Percentiles rank a stretch among this genome's conserved stretches.
These are phyloP conservation scores for Ancistrus triradiatus DNA, from an alignment of 2,113 vertebrate genomes.

Conservation along the genomic window DNA sequence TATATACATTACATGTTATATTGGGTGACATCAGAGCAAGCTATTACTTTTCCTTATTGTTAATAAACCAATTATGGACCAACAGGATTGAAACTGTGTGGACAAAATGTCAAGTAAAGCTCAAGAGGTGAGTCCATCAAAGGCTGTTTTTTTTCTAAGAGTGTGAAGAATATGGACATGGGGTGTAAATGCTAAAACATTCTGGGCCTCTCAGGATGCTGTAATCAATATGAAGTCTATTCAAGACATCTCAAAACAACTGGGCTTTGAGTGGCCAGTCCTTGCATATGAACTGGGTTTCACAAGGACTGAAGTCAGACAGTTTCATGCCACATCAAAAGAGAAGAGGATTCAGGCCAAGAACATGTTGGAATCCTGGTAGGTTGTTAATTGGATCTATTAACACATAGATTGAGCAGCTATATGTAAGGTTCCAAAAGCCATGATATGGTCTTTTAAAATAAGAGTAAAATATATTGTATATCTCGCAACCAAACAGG, in stretches of 20 bases:
- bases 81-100: not conserved
- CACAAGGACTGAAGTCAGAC: conserved; percentile 62
- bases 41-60: conserved; percentile 14
- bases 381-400: not conserved
- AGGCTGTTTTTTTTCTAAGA: not conserved
- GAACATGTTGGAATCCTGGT: conserved; percentile 76
- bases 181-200: not conserved
- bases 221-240: conserved; percentile 73
- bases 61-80: not conserved
- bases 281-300: conserved; percentile 71
- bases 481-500: no score
- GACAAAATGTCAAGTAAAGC: conserved; percentile 72
- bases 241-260: conserved; percentile 66
- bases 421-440: not conserved
- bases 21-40: not conserved
- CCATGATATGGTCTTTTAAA: not conserved
- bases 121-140: conserved; percentile 64
- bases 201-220: conserved; percentile 63
- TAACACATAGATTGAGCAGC: no score
- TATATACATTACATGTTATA: not conserved
- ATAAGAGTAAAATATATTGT: not conserved
- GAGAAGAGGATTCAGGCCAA: conserved; percentile 67
- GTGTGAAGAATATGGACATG: not conserved
- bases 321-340: conserved; percentile 63
- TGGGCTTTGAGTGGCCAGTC: conserved; percentile 73